Conservation (phyloP, 2,797 vertebrate genomes). For the Crenuchus spilurus region DNA sequence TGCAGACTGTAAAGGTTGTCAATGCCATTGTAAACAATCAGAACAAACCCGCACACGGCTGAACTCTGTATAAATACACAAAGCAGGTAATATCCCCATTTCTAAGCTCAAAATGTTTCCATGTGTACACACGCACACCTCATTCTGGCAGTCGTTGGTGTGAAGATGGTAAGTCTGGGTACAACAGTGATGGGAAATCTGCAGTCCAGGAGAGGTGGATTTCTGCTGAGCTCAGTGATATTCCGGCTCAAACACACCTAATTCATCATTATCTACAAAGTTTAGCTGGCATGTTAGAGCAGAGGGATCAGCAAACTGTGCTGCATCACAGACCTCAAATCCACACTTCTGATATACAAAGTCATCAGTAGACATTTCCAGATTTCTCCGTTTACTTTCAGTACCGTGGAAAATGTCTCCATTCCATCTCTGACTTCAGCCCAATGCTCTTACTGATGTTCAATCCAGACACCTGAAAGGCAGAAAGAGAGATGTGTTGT, state of each 20-base stretch:
- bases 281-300: no score
- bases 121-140: background rate
- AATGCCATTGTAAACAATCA: background rate
- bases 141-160: background rate
- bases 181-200: no score
- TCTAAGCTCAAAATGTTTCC: background rate
- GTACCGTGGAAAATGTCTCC: background rate
- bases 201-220: no score
- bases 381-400: conserved; percentile 1
- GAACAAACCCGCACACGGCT: conserved; percentile 3
- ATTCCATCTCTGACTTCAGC: conserved; percentile 11
- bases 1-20: no score
- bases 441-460: background rate
- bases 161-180: background rate
- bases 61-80: conserved; percentile 5
- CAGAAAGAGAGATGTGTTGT: no score
- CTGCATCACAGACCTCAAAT: no score
- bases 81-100: background rate
- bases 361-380: background rate
- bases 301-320: no score
- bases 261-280: no score
- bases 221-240: no score
- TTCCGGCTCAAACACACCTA: no score
- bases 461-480: conserved; percentile 11
- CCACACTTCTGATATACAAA: no score